Evolutionary conservation across 2,888 invertebrate species (phyloP).

Genomic region (Cepaea hortensis): DNA sequence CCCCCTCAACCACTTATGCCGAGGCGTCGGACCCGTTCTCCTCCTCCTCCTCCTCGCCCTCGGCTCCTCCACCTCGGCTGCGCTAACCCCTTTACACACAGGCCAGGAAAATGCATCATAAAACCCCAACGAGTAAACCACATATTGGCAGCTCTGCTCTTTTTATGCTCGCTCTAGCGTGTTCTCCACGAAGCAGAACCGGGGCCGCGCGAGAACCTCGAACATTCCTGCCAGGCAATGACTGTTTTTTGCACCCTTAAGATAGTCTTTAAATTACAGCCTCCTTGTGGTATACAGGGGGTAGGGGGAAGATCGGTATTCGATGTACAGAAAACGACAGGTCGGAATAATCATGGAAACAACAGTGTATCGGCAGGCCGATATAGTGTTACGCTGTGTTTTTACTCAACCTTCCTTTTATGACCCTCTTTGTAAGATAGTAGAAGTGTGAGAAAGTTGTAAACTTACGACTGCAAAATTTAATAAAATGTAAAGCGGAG

Average conservation of each 20-base stretch:
- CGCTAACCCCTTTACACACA: background rate
- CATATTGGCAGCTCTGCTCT: constrained; percentile 21
- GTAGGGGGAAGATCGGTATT: background rate
- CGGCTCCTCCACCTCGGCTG: background rate
- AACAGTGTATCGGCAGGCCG: no score
- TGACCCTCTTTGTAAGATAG: no score
- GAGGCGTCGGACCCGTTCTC: background rate
- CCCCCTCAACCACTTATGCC: constrained; percentile 2
- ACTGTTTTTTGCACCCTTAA: constrained; percentile 22
- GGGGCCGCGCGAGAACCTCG: constrained; percentile 14
- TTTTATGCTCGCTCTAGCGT: constrained; percentile 20
- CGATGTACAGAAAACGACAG: no score
- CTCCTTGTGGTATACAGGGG: background rate
- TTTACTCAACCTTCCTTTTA: no score
- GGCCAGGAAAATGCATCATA: constrained; percentile 19
- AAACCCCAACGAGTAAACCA: constrained; percentile 26
- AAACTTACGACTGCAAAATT: no score
- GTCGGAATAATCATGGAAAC: no score
- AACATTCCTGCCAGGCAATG: background rate
- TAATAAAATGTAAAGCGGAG: no score
- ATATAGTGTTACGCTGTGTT: no score
- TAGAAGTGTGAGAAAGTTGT: no score
- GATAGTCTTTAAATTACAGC: constrained; percentile 25
- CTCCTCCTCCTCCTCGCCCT: background rate
- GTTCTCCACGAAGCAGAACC: constrained; percentile 39